Conservation (phyloP, 2,113 vertebrate species). For the Mungos mungo region DNA sequence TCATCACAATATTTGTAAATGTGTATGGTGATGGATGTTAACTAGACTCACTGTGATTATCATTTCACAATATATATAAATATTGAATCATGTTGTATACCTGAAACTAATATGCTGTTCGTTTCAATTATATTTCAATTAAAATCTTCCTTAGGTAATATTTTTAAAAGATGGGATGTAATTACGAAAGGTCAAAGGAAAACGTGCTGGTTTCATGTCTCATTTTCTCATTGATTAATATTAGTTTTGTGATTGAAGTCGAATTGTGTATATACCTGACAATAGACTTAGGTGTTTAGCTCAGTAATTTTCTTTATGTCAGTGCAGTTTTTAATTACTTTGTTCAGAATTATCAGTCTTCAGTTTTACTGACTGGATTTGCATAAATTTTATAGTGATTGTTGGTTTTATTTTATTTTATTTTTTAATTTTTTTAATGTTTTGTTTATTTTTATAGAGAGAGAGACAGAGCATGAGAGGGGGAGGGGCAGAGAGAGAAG, state of each 20-base stretch:
- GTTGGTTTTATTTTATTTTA: not conserved
- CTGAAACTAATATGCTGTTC: not conserved
- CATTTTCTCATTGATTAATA: not conserved
- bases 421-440: not conserved
- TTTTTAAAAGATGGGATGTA: constrained; percentile 3
- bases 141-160: not conserved
- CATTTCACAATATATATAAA: not conserved
- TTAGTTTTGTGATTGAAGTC: constrained; percentile 23
- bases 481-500: too few species aligned
- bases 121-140: not conserved
- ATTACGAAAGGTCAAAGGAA: not conserved
- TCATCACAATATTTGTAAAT: not conserved
- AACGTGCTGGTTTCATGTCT: constrained; percentile 16
- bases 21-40: not conserved
- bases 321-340: not conserved
- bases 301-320: not conserved
- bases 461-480: too few species aligned
- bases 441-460: too few species aligned
- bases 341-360: not conserved
- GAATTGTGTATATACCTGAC: not conserved
- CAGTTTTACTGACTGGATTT: not conserved
- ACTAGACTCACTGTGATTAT: too few species aligned
- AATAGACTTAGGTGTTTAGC: not conserved
- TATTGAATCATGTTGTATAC: not conserved
- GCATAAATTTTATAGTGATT: not conserved